Conservation (phyloP, 2,888 invertebrate species). For the Malthinus seriepunctatus region DNA sequence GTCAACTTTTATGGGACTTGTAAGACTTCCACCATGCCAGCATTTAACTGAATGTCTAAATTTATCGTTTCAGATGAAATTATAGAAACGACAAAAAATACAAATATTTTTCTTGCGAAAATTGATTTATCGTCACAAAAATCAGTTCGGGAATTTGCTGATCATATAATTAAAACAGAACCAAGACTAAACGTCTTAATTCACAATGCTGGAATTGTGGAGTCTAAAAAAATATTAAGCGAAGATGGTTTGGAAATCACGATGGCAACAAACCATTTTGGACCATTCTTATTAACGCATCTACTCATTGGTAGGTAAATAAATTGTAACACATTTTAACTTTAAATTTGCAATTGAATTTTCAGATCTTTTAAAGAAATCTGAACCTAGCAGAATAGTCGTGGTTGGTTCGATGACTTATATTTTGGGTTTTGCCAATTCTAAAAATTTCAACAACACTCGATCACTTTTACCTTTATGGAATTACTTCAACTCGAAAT, state of each 20-base stretch:
- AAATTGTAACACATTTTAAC: too few species aligned
- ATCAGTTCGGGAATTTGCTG: conserved; percentile 83
- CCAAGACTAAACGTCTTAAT: conserved; percentile 77
- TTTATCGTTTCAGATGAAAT: conserved; percentile 75
- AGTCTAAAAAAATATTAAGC: conserved; percentile 66
- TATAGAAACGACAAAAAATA: conserved; percentile 68
- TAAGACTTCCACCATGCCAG: too few species aligned
- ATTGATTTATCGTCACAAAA: conserved; percentile 77
- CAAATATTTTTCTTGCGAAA: conserved; percentile 71
- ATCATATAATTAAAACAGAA: conserved; percentile 75
- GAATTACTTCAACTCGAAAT: conserved; percentile 84
- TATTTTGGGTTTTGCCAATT: conserved; percentile 69
- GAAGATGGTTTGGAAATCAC: conserved; percentile 86
- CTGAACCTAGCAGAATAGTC: conserved; percentile 43
- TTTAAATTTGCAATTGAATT: too few species aligned
- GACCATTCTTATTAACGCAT: conserved; percentile 91
- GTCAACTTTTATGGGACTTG: too few species aligned
- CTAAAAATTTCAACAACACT: conserved; percentile 77
- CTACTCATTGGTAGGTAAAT: conserved; percentile 72
- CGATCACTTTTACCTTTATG: conserved; percentile 65
- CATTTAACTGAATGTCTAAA: too few species aligned
- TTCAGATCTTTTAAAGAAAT: conserved; percentile 48
- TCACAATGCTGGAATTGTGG: conserved; percentile 87
- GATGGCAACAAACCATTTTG: conserved; percentile 93
- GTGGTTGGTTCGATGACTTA: conserved; percentile 60